Conservation (phyloP, 2,113 vertebrate species). For the Zosterops hypoxanthus region DNA sequence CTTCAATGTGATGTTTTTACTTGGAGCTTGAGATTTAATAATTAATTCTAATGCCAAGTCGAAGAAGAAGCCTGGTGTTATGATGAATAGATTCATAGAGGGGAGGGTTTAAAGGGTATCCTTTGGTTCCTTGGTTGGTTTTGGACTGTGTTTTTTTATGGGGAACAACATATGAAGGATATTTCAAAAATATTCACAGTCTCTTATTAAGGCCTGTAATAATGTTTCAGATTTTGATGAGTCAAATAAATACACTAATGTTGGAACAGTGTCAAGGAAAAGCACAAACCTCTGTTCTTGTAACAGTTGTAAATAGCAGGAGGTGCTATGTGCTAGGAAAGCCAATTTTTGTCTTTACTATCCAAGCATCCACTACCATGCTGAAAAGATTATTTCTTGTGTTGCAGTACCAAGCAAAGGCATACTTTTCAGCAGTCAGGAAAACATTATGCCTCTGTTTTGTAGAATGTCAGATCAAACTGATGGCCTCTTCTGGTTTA, state of each 20-base stretch:
- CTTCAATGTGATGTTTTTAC: background rate
- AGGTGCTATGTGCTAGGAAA: background rate
- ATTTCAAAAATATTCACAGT: background rate
- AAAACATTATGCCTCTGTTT: background rate
- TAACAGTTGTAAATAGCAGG: background rate
- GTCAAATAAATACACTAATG: background rate
- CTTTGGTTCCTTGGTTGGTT: background rate
- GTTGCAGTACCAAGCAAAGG: background rate
- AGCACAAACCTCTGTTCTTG: background rate
- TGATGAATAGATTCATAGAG: background rate
- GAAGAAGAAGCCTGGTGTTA: background rate
- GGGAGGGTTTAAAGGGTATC: fast-evolving
- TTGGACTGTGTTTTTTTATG: background rate
- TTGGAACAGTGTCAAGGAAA: background rate
- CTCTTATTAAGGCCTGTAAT: background rate
- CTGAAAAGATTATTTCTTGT: background rate
- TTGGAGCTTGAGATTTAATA: background rate
- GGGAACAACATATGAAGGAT: background rate
- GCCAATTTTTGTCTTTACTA: background rate
- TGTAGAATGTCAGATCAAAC: background rate
- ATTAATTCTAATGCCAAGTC: background rate
- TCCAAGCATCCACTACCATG: background rate
- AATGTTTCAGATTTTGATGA: background rate
- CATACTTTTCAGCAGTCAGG: background rate
- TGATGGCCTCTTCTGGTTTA: background rate